A percentile compares a stretch with the other conserved stretches of the same genome.
Conservation (phyloP, 2,888 invertebrate genomes). For the Phaedon cochleariae region DNA sequence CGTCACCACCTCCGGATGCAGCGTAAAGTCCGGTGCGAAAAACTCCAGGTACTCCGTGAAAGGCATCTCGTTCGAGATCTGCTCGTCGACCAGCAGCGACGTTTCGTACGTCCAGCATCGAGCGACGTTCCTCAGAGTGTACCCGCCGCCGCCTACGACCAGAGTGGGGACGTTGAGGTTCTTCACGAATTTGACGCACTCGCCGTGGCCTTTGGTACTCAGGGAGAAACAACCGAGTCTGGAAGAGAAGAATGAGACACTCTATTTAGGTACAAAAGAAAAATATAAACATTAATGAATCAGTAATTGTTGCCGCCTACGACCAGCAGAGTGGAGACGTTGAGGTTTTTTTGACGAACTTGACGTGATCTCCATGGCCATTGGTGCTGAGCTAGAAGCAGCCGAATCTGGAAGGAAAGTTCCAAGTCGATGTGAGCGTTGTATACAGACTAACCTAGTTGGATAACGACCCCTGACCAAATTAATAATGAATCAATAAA, state of each 20-base stretch:
- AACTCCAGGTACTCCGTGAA: constrained; percentile 96
- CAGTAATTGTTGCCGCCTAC: too few species aligned
- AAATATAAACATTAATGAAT: too few species aligned
- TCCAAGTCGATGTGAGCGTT: too few species aligned
- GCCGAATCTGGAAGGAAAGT: too few species aligned
- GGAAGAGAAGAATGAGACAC: constrained; percentile 22
- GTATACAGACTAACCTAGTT: too few species aligned
- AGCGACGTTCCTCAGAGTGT: constrained; percentile 95
- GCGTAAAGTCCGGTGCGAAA: constrained; percentile 95
- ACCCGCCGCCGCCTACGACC: constrained; percentile 74
- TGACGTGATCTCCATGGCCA: too few species aligned
- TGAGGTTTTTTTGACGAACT: too few species aligned
- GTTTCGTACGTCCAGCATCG: constrained; percentile 99
- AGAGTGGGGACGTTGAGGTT: constrained; percentile 88
- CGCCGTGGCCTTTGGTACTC: constrained; percentile 94
- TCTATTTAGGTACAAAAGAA: too few species aligned
- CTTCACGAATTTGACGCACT: constrained; percentile 96
- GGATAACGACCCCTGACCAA: too few species aligned
- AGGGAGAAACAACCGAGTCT: constrained; percentile 95
- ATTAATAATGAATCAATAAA: too few species aligned
- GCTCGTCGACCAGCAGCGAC: constrained; percentile 89
- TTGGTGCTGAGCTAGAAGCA: too few species aligned
- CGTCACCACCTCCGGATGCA: constrained; percentile 92
- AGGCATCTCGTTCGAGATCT: constrained; percentile 93
- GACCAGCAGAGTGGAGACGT: too few species aligned